These are phyloP conservation scores for Tanytarsus gracilentus DNA, from an alignment of 2,888 invertebrate species.

Conservation along the genomic window DNA sequence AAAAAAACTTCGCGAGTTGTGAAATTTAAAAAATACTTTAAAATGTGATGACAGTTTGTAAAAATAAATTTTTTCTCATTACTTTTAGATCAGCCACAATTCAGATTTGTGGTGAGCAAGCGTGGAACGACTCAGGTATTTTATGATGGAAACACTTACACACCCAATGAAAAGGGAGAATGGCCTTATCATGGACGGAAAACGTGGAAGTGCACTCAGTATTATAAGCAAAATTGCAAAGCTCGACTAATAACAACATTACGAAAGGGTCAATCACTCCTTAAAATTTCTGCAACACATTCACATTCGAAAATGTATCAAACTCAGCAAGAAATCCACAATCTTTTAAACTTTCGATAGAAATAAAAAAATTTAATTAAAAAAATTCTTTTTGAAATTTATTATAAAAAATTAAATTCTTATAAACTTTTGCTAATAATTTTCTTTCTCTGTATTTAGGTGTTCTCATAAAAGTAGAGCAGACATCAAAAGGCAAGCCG, in stretches of 20 bases:
- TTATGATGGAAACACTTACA: slow-evolving; percentile 39
- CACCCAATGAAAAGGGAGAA: slow-evolving; percentile 39
- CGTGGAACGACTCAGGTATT: slow-evolving; percentile 34
- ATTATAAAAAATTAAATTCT: neutral
- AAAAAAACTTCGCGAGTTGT: no score
- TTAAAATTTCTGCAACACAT: neutral
- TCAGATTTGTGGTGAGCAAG: slow-evolving; percentile 29
- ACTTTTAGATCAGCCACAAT: neutral
- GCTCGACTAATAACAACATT: slow-evolving; percentile 30
- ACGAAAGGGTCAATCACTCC: neutral
- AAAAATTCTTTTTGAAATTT: neutral
- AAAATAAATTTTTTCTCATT: neutral
- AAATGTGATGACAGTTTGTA: neutral
- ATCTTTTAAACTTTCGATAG: slow-evolving; percentile 15
- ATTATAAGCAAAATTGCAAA: slow-evolving; percentile 39
- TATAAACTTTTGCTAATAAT: neutral
- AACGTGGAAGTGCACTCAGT: slow-evolving; percentile 43
- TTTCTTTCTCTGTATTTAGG: neutral
- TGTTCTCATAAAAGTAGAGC: neutral
- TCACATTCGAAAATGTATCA: slow-evolving; percentile 11
- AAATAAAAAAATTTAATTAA: neutral
- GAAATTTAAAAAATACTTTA: no score
- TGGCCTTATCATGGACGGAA: slow-evolving; percentile 36
- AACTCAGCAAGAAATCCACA: neutral
- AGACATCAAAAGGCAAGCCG: slow-evolving; percentile 33